A percentile compares a stretch with the other conserved stretches of the same genome.
Evolutionary conservation across 1,140 invertebrate genomes (phyloP).

Genomic region (Rhyzopertha dominica): DNA sequence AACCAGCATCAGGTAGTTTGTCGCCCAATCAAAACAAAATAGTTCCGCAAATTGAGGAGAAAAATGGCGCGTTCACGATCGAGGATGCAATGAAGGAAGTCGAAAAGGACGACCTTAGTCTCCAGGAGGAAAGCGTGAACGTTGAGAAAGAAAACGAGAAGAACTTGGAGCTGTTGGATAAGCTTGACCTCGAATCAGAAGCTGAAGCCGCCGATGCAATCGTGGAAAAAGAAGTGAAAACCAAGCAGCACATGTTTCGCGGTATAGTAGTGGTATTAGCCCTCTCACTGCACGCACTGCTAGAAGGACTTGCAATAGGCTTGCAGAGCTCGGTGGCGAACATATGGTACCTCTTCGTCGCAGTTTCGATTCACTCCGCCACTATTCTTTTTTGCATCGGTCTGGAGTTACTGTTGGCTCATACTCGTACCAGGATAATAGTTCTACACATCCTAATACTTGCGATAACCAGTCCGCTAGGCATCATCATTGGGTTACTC

Average conservation of each 20-base stretch:
- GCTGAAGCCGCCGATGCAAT: constrained; percentile 13
- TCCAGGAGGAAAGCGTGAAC: too few relatives aligned
- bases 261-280: constrained; percentile 67
- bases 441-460: constrained; percentile 56
- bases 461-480: constrained; percentile 66
- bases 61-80: too few relatives aligned
- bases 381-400: constrained; percentile 69
- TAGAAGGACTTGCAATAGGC: constrained; percentile 78
- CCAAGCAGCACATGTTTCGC: constrained; percentile 48
- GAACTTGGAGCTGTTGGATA: too few relatives aligned
- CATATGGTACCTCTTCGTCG: constrained; percentile 65
- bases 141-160: too few relatives aligned
- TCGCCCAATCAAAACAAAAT: too few relatives aligned
- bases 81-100: too few relatives aligned
- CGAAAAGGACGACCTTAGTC: too few relatives aligned
- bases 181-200: constrained; percentile 2
- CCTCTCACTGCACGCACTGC: constrained; percentile 72
- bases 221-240: constrained; percentile 23
- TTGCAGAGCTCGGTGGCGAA: constrained; percentile 57
- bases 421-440: constrained; percentile 53
- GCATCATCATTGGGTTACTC: constrained; percentile 58
- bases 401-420: constrained; percentile 61
- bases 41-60: too few relatives aligned
- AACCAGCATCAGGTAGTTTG: too few relatives aligned
- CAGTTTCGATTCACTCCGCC: constrained; percentile 70